Evolutionary conservation across 64 coral and sea anemone species (phyloP).

Genomic region (Acropora tenuis): DNA sequence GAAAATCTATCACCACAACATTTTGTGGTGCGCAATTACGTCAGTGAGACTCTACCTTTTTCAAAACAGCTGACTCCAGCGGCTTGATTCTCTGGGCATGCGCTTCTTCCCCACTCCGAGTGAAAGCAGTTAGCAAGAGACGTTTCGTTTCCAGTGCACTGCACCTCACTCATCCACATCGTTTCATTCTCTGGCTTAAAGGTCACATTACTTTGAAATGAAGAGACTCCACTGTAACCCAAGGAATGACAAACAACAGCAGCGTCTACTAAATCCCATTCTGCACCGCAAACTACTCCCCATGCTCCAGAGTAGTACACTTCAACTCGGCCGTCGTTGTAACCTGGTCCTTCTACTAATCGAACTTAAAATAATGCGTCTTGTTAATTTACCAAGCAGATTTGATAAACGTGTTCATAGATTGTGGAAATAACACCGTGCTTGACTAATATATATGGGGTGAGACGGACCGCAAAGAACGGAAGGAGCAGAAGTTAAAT

Average conservation of each 20-base stretch:
- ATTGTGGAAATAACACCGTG: too few species aligned
- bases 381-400: neutral
- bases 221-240: slow-evolving; percentile 12
- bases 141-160: slow-evolving; percentile 19
- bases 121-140: slow-evolving; percentile 3
- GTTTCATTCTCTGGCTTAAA: slow-evolving; percentile 10
- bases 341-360: slow-evolving; percentile 1
- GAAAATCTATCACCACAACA: too few species aligned
- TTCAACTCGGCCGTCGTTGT: slow-evolving; percentile 24
- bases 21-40: too few species aligned
- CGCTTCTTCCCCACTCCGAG: slow-evolving; percentile 7
- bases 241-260: slow-evolving; percentile 16
- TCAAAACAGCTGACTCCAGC: slow-evolving; percentile 23
- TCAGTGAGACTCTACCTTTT: neutral
- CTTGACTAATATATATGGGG: too few species aligned
- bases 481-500: too few species aligned
- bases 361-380: neutral
- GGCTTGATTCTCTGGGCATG: neutral
- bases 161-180: slow-evolving; percentile 14
- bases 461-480: too few species aligned
- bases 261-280: slow-evolving; percentile 16
- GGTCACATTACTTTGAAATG: neutral
- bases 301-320: neutral
- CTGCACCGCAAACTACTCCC: slow-evolving; percentile 19
- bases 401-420: too few species aligned